Evolutionary conservation across 2,888 invertebrate species (phyloP), one percentile per base, ranked within the genome.

Genomic region (Drosophila lacicola): DNA sequence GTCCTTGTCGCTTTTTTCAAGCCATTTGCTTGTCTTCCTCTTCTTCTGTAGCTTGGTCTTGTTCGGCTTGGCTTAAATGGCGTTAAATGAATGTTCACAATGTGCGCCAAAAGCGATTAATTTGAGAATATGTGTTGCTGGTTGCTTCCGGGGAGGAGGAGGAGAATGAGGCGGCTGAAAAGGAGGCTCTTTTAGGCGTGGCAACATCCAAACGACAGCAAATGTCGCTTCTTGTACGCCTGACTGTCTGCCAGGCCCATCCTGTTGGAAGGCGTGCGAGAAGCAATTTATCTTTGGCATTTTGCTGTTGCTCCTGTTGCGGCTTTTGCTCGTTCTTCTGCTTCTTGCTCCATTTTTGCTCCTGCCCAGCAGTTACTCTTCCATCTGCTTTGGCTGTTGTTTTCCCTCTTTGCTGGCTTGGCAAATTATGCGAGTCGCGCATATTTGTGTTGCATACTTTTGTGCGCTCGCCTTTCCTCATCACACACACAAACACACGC

Each of bases 71-170:
- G 67, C 78, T 76, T 80, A 88, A 86, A 88, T 80, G 76, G 72
- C 86, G 88, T 86, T 86, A 78, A 86, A 80, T 84, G 78, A 72
- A 82, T 62, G 69, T 80, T 85, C 87, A 74, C 85, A 71, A 54
- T 64, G 77, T 65, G 66, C 76, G 66, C 54, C 62, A 44, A 74
- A 65, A 76, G 77, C 88, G 88, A 87, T 83, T 87, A 82, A 87
- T 83, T 85, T 82, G 41, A 34, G 70, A 50, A 39, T 72, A 46
- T 56, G 49, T 68, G 61, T 60, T 39, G 57, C 13, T 34, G 54
- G 17, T 13, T n/a, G 19, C n/a, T 58, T 36, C 29, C 46, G 17
- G 21, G 45, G 14, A 19, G 19, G 4, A 25, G 13, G 21, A 19
- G 37, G 21, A 25, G 36, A 46, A 33, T 14, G 33, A 19, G 37